A percentile compares a stretch with the other conserved stretches of the same genome.
phyloP scores from a whole-genome alignment of 2,888 invertebrate species.

The Lymantria dispar region DNA sequence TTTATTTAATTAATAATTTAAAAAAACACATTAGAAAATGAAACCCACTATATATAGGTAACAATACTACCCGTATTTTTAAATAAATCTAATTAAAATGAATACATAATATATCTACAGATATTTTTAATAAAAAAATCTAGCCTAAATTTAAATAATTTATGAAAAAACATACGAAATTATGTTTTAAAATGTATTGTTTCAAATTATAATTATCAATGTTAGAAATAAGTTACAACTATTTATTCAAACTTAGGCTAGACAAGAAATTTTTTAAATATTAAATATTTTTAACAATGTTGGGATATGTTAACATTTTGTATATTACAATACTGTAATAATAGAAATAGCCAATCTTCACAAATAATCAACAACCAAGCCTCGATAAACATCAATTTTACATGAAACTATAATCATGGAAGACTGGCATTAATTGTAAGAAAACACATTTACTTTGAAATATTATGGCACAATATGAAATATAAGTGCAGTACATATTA shows the following conservation, averaged over 20 bases:
- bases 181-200: constrained; percentile 5
- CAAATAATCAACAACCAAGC: constrained; percentile 21
- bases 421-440: constrained; percentile 40
- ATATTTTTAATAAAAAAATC: constrained; percentile 18
- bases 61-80: constrained; percentile 54
- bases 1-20: constrained; percentile 12
- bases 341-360: constrained; percentile 40
- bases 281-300: constrained; percentile 47
- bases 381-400: constrained; percentile 18
- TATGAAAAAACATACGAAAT: constrained; percentile 10
- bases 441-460: constrained; percentile 21
- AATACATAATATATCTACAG: constrained; percentile 31
- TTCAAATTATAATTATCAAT: background rate
- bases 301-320: constrained; percentile 65
- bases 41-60: constrained; percentile 41
- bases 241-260: constrained; percentile 31
- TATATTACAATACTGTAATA: constrained; percentile 42
- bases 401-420: constrained; percentile 38
- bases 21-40: constrained; percentile 39
- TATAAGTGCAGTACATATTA: constrained; percentile 17
- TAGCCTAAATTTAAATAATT: constrained; percentile 30
- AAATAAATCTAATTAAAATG: constrained; percentile 42
- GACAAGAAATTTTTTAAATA: constrained; percentile 38
- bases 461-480: constrained; percentile 34
- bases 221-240: background rate